phyloP scores from a whole-genome alignment of 1,140 invertebrate species.

The Macrosteles quadrilineatus region DNA sequence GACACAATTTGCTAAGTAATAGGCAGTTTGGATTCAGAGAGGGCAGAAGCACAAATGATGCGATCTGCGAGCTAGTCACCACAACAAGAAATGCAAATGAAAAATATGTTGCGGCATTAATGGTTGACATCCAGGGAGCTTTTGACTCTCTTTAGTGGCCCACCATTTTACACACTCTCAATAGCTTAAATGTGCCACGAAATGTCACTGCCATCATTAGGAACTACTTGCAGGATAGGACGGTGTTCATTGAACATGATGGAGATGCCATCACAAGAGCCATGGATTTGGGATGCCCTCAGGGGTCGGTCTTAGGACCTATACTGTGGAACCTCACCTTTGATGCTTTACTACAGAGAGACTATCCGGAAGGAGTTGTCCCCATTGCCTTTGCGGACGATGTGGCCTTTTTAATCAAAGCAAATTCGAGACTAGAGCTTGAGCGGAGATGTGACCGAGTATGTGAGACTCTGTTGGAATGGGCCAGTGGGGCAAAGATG shows the following conservation, averaged over 20 bases:
- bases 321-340: not conserved
- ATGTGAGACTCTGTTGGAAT: too few species aligned
- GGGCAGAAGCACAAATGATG: too few species aligned
- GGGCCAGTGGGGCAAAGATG: too few species aligned
- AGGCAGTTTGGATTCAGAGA: too few species aligned
- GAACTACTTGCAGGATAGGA: not conserved
- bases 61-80: not conserved
- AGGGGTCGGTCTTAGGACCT: not conserved
- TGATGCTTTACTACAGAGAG: too few species aligned
- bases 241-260: not conserved
- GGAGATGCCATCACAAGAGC: not conserved
- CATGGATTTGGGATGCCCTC: not conserved
- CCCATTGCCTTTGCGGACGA: too few species aligned
- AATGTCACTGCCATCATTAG: not conserved
- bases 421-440: too few species aligned
- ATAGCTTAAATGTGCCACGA: not conserved
- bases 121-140: not conserved
- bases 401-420: too few species aligned
- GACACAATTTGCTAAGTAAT: too few species aligned
- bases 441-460: too few species aligned
- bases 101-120: not conserved
- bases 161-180: not conserved
- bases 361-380: too few species aligned
- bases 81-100: not conserved
- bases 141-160: not conserved